Evolutionary conservation across 2,888 invertebrate genomes (phyloP).

Genomic region (Petrophora chlorosata): DNA sequence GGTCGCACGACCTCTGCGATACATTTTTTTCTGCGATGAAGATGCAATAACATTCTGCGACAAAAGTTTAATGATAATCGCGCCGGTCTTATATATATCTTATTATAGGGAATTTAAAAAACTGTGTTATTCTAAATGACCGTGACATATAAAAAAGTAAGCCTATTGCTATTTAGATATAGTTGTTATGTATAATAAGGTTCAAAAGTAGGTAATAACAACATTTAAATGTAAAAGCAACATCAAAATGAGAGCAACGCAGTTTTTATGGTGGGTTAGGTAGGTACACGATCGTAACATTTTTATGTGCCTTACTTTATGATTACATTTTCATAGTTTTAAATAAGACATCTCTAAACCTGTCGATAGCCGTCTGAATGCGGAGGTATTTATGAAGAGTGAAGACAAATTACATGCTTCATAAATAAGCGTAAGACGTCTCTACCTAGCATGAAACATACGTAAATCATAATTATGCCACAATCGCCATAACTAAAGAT

Average conservation of each 20-base stretch:
- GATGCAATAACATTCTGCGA: no score
- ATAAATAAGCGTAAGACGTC: background rate
- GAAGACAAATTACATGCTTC: background rate
- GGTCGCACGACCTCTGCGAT: background rate
- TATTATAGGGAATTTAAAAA: no score
- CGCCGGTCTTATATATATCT: no score
- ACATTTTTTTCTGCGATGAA: no score
- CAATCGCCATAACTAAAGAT: conserved; percentile 34
- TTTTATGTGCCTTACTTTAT: conserved; percentile 60
- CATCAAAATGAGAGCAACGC: conserved; percentile 50
- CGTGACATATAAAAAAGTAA: no score
- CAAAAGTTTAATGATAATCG: no score
- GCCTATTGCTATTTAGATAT: no score
- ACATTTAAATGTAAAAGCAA: conserved; percentile 45
- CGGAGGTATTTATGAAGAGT: background rate
- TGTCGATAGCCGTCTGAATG: conserved; percentile 9
- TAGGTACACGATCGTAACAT: conserved; percentile 60
- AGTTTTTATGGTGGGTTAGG: conserved; percentile 66
- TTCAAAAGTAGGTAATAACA: conserved; percentile 36
- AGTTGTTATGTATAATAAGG: no score
- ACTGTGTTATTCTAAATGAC: no score
- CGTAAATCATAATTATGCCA: background rate
- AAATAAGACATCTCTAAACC: conserved; percentile 43
- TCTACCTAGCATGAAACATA: background rate
- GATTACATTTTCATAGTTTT: conserved; percentile 47